A percentile compares a stretch with the other conserved stretches of the same genome.
Evolutionary conservation across 2,797 vertebrate genomes (phyloP).

Genomic region (Scarus forsteni): DNA sequence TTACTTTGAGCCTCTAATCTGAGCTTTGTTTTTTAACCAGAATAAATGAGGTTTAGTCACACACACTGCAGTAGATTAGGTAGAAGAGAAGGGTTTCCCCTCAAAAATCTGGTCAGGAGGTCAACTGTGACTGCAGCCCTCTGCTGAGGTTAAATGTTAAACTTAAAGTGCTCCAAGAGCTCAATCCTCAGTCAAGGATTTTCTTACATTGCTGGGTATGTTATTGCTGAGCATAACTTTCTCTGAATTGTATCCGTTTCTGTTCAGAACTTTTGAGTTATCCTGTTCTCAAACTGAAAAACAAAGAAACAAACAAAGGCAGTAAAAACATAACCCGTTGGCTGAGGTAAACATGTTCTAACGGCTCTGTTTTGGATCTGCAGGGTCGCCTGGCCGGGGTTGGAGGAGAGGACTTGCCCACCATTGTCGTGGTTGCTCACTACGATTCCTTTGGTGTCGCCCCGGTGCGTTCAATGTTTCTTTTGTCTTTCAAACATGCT

Average conservation of each 20-base stretch:
- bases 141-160: neutral
- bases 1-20: conserved; percentile 14
- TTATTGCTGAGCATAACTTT: too few relatives aligned
- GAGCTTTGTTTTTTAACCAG: conserved; percentile 26
- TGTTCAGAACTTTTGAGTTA: too few relatives aligned
- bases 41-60: conserved; percentile 27
- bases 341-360: neutral
- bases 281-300: too few relatives aligned
- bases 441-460: conserved; percentile 98
- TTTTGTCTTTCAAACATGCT: neutral
- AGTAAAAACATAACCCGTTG: neutral
- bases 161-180: too few relatives aligned
- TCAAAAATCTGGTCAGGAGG: conserved; percentile 21
- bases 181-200: too few relatives aligned
- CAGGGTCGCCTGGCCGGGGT: conserved; percentile 94
- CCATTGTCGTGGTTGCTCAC: conserved; percentile 96
- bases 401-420: conserved; percentile 96
- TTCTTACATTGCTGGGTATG: too few relatives aligned
- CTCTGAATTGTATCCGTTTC: too few relatives aligned
- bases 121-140: conserved; percentile 13
- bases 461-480: conserved; percentile 82
- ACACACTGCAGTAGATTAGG: conserved; percentile 27
- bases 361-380: conserved; percentile 5
- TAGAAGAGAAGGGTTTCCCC: neutral
- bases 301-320: neutral